These are phyloP conservation scores for Trissolcus brochymenae DNA, from an alignment of 2,888 invertebrate species.

Conservation along the genomic window DNA sequence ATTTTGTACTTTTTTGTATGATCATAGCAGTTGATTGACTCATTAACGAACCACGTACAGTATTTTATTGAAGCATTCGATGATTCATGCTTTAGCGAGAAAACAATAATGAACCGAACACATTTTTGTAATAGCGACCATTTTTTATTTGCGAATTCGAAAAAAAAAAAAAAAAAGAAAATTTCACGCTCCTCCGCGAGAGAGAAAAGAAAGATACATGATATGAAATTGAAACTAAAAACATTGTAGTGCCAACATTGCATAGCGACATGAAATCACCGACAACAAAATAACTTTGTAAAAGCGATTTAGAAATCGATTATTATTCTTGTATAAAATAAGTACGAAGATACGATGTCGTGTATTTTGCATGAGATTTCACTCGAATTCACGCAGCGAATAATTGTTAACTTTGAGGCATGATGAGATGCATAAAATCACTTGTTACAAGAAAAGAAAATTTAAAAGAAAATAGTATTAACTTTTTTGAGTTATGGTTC, in stretches of 20 bases:
- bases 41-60: conserved; percentile 1
- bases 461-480: no score
- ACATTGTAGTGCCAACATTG: no score
- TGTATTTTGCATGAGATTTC: conserved; percentile 21
- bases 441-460: conserved; percentile 8
- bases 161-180: no score
- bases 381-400: conserved; percentile 8
- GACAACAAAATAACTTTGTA: conserved; percentile 23
- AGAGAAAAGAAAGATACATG: no score
- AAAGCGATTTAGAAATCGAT: conserved; percentile 46
- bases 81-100: no score
- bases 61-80: neutral
- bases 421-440: conserved; percentile 11
- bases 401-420: conserved; percentile 5
- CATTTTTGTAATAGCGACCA: no score
- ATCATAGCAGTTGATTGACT: neutral
- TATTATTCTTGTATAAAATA: conserved; percentile 52
- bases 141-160: no score
- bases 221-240: no score
- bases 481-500: neutral
- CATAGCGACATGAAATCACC: no score
- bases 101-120: no score
- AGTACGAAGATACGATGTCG: conserved; percentile 21
- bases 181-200: no score
- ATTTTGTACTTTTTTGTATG: neutral